These are phyloP conservation scores for Dermolepida albohirtum DNA, from an alignment of 2,888 invertebrate species.

Conservation along the genomic window DNA sequence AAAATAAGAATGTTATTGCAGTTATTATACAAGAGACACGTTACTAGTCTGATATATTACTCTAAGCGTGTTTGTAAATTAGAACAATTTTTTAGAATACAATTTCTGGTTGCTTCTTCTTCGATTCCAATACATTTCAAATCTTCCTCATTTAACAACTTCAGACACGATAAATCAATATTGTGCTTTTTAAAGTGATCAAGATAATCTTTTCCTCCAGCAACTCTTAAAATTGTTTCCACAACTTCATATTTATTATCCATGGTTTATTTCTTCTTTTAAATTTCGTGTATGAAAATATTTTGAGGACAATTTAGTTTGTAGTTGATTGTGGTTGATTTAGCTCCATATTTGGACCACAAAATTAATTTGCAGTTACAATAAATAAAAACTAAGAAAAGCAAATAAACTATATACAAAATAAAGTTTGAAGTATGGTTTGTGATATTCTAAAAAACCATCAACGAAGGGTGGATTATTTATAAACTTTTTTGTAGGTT, in stretches of 20 bases:
- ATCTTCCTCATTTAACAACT: slow-evolving; percentile 54
- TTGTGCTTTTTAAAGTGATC: slow-evolving; percentile 52
- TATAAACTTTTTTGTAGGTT: too few species aligned
- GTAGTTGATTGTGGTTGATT: too few species aligned
- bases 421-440: too few species aligned
- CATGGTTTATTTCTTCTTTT: slow-evolving; percentile 5
- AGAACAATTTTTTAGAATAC: slow-evolving; percentile 48
- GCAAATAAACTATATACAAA: too few species aligned
- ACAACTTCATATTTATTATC: slow-evolving; percentile 47
- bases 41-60: slow-evolving; percentile 47
- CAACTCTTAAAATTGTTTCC: slow-evolving; percentile 55
- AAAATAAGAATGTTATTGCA: slow-evolving; percentile 27
- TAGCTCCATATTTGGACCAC: too few species aligned
- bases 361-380: too few species aligned
- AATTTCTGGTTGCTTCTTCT: slow-evolving; percentile 49
- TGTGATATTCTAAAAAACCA: too few species aligned
- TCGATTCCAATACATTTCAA: slow-evolving; percentile 54
- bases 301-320: too few species aligned
- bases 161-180: slow-evolving; percentile 52
- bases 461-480: too few species aligned
- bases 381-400: too few species aligned
- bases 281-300: too few species aligned
- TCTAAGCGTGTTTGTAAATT: slow-evolving; percentile 56
- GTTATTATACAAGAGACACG: neutral
- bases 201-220: slow-evolving; percentile 54